Evolutionary conservation across 2,113 vertebrate species (phyloP).

Genomic region (Elaphurus davidianus): DNA sequence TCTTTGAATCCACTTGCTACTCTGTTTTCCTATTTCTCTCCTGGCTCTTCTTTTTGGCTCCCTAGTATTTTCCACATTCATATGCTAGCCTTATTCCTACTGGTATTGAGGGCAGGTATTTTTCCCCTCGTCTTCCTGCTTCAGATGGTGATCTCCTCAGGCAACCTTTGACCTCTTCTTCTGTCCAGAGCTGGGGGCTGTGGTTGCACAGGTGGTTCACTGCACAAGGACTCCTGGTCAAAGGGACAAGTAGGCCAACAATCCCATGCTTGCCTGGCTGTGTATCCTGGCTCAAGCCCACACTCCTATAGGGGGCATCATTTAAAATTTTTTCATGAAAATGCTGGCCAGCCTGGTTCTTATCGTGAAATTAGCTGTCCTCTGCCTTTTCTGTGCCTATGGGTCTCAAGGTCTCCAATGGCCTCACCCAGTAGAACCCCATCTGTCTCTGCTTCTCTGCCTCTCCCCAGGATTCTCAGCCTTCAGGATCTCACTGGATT

Average conservation of each 20-base stretch:
- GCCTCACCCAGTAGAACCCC: not conserved
- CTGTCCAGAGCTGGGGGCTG: not conserved
- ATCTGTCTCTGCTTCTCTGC: not conserved
- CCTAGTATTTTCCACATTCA: not conserved
- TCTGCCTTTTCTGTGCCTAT: not conserved
- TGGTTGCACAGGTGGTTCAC: not conserved
- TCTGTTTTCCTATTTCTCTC: not conserved
- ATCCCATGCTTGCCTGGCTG: not conserved
- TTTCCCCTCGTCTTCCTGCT: not conserved
- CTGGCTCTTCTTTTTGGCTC: not conserved
- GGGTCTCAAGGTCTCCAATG: not conserved
- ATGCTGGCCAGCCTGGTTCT: not conserved
- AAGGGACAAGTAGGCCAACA: not conserved
- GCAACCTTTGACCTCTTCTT: not conserved
- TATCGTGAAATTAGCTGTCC: not conserved
- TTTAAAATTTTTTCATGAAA: not conserved
- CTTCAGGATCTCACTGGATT: not conserved
- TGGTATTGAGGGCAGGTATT: not conserved
- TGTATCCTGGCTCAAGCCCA: not conserved
- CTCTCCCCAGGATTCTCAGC: not conserved
- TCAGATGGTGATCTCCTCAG: not conserved
- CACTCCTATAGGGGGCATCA: too few relatives aligned
- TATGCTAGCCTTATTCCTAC: not conserved
- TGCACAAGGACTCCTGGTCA: not conserved
- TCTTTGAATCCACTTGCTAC: not conserved